Evolutionary conservation across 1,140 invertebrate genomes (phyloP), one percentile per base, ranked within the genome.

Genomic region (Diorhabda sublineata): DNA sequence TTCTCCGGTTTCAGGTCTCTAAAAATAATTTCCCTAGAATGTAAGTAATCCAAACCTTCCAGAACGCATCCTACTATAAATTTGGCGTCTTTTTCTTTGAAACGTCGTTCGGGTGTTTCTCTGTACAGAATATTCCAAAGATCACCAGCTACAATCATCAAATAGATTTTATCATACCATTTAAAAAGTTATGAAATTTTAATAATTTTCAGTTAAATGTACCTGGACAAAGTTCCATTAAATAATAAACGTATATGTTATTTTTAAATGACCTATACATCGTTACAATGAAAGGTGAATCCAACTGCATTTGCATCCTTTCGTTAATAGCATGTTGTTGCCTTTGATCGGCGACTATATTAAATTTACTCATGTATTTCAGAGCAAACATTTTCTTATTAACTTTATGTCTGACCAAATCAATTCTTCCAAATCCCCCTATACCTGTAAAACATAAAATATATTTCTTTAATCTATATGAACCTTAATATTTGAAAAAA

Each of bases 1-100:
- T 98, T 98, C 83, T 98, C 96, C 0, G 95, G 95, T 80, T 98
- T 98, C n/a, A 98, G 85, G 83, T 98, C 96, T 75, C 96, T 85
- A 80, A 96, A 98, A 68, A 98, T 91, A 67, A 97, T 94, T 68
- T 93, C 89, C 72, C 90, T 87, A 3, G 97, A 95, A 81, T 70
- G 69, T 4, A 70, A 47, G 26, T 66, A 70, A 3, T 7, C 43
- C 4, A 70, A 41, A 42, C 64, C 69, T 47, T 70, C 69, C 47
- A 67, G 8, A n/a, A 70, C 58, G 63, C 95, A 97, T 0, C 89
- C 69, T 2, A 64, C 57, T 82, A 95, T 93, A 78, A 98, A 98
- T 68, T 92, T 86, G 1, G 94, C 88, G 0, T 91, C 91, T 56
- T 84, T 83, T 73, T 98, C 95, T 73, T 96, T 90, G 80, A 98